Evolutionary conservation across 2,888 invertebrate genomes (phyloP), one percentile per base, ranked within the genome.

Genomic region (Caenorhabditis afra): DNA sequence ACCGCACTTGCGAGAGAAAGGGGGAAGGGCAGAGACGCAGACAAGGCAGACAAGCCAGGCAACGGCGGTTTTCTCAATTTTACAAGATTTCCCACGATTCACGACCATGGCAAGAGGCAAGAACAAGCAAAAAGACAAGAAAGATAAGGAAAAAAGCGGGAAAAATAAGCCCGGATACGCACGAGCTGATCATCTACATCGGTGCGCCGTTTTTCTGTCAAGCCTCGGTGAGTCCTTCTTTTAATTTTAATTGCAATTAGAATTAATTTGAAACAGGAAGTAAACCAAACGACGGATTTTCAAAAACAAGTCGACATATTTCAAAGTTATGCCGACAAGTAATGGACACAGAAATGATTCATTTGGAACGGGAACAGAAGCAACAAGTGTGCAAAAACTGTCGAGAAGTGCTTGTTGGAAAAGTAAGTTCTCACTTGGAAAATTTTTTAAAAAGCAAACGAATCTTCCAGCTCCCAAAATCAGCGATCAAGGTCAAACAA

Each of bases 381-480:
- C 80, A 84, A 47, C 74, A 73, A 16, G 81, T 86, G 41, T 87
- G 87, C 62, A 79, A 78, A 62, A 85, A 81, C 16, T 87, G 87
- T 65, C 77, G 80, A 58, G 81, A 85, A 67, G 85, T 86, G 16
- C 59, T 85, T 12, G 65, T 77, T 7, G 81, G 79, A 45, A 78
- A 66, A 47, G 81, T 82, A 11, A 52, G 65, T 47, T 50, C 7
- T 55, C 53, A 16, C 11, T 37, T 35, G 7, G 1, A 7, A 4
- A 16, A 50, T 23, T 18, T 35, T 0, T 0, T 10, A n/a, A 37
- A 20, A 5, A 23, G 16, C 22, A n/a, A 22, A 23, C 3, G 1
- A 10, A n/a, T 44, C 35, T 61, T 77, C 55, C 49, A 79, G 70
- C 68, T 73, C n/a, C 20, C 22, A 41, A 80, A 76, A 66, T 49